These are phyloP conservation scores for Apamea sordens DNA, from an alignment of 2,888 invertebrate species.

Conservation along the genomic window DNA sequence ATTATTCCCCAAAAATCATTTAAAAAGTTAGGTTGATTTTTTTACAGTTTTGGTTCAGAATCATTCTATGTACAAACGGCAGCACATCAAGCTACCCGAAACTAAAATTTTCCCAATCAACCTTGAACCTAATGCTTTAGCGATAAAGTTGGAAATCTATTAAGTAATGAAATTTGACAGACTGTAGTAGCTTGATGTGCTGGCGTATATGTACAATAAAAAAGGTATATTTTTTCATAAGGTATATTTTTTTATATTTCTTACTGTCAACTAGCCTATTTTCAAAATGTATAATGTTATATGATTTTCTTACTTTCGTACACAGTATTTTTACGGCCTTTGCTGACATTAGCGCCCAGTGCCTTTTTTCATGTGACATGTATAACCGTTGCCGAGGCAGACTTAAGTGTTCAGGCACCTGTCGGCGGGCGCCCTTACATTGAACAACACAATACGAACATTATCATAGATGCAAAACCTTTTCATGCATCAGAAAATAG, in stretches of 20 bases:
- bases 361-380: conserved; percentile 6
- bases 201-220: not conserved
- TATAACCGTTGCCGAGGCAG: conserved; percentile 7
- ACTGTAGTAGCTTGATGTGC: too few species aligned
- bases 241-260: not conserved
- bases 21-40: too few species aligned
- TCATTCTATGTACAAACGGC: not conserved
- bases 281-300: not conserved
- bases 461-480: not conserved
- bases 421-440: conserved; percentile 1
- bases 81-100: too few species aligned
- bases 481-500: not conserved
- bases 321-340: not conserved
- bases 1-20: not conserved
- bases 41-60: too few species aligned
- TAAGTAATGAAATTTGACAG: too few species aligned
- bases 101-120: too few species aligned
- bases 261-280: conserved; percentile 1
- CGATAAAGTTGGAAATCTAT: too few species aligned
- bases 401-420: conserved; percentile 18
- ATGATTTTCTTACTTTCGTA: conserved; percentile 9
- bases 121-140: too few species aligned
- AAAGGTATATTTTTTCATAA: not conserved
- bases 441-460: not conserved
- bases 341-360: conserved; percentile 9